Conservation (phyloP, 2,888 invertebrate genomes). For the Epinotia ramella region DNA sequence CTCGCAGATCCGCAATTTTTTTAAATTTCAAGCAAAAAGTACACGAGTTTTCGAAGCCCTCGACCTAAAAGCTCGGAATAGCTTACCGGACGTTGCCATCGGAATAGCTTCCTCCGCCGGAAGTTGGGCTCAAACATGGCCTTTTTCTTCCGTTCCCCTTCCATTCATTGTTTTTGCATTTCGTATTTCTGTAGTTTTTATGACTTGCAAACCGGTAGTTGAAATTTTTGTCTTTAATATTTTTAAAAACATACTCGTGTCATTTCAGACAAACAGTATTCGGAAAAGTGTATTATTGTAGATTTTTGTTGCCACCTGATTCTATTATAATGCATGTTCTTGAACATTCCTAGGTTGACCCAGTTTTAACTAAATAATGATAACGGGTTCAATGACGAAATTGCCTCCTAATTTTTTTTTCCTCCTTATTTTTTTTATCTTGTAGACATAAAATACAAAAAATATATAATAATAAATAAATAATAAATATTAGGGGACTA, state of each 20-base stretch:
- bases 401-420: too few relatives aligned
- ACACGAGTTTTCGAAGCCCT: slow-evolving; percentile 25
- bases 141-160: slow-evolving; percentile 25
- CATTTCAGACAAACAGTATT: too few relatives aligned
- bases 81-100: slow-evolving; percentile 50
- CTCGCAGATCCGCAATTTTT: slow-evolving; percentile 1
- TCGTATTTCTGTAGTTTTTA: slow-evolving; percentile 22
- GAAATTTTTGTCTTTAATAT: not conserved
- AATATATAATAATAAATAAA: too few relatives aligned
- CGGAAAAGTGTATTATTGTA: too few relatives aligned
- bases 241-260: too few relatives aligned
- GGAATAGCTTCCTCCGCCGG: slow-evolving; percentile 50
- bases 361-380: too few relatives aligned
- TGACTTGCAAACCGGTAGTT: not conserved
- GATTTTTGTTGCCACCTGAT: not conserved
- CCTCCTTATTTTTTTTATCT: too few relatives aligned
- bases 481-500: too few relatives aligned
- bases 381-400: too few relatives aligned
- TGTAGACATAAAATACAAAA: too few relatives aligned
- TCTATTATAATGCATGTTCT: not conserved
- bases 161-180: slow-evolving; percentile 37
- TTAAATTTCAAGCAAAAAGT: slow-evolving; percentile 14
- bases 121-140: slow-evolving; percentile 39
- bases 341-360: too few relatives aligned
- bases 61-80: slow-evolving; percentile 47